Evolutionary conservation across 2,888 invertebrate species (phyloP).

Genomic region (Lymantria dispar): DNA sequence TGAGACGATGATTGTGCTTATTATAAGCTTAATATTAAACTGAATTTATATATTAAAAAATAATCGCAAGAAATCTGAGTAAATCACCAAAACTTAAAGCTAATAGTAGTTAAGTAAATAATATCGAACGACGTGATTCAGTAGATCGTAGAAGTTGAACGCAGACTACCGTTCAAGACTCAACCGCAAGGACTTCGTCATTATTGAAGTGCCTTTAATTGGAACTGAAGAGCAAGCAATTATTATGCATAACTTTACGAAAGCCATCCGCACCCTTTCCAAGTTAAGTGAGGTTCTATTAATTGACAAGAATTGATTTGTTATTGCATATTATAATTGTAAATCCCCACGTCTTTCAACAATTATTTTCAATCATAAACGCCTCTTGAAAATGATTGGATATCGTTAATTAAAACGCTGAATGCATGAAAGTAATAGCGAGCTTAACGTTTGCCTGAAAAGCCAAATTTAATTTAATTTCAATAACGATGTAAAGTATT

Average conservation of each 20-base stretch:
- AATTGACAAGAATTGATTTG: conserved; percentile 55
- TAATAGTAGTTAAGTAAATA: conserved; percentile 29
- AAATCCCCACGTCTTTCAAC: conserved; percentile 14
- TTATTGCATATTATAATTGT: conserved; percentile 26
- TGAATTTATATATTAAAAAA: too few species aligned
- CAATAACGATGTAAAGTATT: conserved; percentile 5
- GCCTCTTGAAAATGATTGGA: conserved; percentile 2
- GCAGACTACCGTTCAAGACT: conserved; percentile 31
- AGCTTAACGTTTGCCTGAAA: conserved; percentile 1
- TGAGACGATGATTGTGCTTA: too few species aligned
- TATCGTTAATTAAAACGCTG: conserved; percentile 7
- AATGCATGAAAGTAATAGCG: conserved; percentile 4
- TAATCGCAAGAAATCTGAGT: neutral
- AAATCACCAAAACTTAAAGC: neutral
- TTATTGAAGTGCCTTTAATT: conserved; percentile 63
- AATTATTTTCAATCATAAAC: conserved; percentile 3
- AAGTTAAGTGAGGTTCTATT: conserved; percentile 53
- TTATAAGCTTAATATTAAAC: too few species aligned
- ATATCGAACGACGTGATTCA: conserved; percentile 29
- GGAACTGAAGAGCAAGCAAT: conserved; percentile 64
- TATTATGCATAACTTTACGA: conserved; percentile 72
- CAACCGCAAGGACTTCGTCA: conserved; percentile 47
- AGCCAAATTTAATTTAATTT: conserved; percentile 16
- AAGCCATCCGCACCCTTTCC: conserved; percentile 44
- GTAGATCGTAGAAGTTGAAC: conserved; percentile 27